Conservation (phyloP, 2,113 vertebrate genomes). For the Ginglymostoma cirratum region DNA sequence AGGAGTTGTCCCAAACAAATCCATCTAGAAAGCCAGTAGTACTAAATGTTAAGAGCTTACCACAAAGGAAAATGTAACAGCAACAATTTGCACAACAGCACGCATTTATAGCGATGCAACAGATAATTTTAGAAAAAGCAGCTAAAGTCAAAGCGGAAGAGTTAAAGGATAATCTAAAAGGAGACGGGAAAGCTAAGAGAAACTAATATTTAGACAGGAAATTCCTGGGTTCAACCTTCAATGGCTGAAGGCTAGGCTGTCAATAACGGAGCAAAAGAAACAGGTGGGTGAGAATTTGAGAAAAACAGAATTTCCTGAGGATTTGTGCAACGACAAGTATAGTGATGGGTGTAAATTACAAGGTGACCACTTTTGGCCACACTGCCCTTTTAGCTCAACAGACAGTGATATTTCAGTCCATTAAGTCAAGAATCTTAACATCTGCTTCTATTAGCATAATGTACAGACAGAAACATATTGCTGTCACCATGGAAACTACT, state of each 20-base stretch:
- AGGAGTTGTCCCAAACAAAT: not conserved
- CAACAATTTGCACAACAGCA: not conserved
- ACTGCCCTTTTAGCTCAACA: no score
- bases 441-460: not conserved
- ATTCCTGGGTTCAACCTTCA: not conserved
- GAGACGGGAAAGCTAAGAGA: not conserved
- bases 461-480: not conserved
- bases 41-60: not conserved
- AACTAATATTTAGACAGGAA: not conserved
- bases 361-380: no score
- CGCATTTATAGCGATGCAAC: not conserved
- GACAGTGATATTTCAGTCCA: not conserved
- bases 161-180: not conserved
- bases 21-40: not conserved
- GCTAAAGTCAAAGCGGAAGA: not conserved
- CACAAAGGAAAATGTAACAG: not conserved
- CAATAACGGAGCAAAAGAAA: not conserved
- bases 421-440: not conserved
- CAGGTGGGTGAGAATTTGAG: no score
- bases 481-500: not conserved
- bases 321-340: no score
- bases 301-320: no score
- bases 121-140: not conserved
- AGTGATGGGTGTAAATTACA: not conserved
- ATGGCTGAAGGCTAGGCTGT: not conserved